A percentile compares a stretch with the other conserved stretches of the same genome.
phyloP scores from a whole-genome alignment of 2,113 vertebrate species.

The Otolemur garnettii region DNA sequence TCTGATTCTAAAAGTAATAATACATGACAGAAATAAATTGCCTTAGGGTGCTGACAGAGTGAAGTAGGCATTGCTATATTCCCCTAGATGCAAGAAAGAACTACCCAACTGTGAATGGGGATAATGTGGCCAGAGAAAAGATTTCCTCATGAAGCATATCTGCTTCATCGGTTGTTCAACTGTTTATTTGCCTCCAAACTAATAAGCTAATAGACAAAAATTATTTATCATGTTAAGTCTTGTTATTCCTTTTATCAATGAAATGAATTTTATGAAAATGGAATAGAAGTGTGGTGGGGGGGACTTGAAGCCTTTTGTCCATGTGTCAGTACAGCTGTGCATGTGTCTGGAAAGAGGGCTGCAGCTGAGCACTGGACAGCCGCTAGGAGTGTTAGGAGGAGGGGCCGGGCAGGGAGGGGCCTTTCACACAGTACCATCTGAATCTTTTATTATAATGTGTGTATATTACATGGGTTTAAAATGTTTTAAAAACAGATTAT shows the following conservation, averaged over 20 bases:
- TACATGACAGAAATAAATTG: not conserved
- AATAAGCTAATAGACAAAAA: not conserved
- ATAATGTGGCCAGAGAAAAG: not conserved
- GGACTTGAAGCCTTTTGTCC: not conserved
- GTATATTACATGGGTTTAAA: not conserved
- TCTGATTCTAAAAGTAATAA: not conserved
- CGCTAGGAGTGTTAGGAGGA: not conserved
- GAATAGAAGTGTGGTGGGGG: not conserved
- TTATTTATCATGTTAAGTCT: constrained; percentile 39
- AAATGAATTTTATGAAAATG: constrained; percentile 35
- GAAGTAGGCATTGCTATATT: not conserved
- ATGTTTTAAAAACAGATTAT: not conserved
- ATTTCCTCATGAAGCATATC: not conserved
- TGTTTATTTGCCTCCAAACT: constrained; percentile 19
- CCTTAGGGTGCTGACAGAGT: not conserved
- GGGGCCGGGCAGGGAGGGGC: rapidly evolving
- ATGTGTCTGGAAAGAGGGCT: not conserved
- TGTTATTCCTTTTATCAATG: constrained; percentile 9
- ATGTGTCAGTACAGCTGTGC: not conserved
- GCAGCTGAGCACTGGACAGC: not conserved
- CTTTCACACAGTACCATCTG: not conserved
- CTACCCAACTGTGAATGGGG: not conserved
- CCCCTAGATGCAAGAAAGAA: not conserved
- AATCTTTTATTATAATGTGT: constrained; percentile 27
- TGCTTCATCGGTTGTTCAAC: constrained; percentile 17